phyloP scores from a whole-genome alignment of 2,888 invertebrate genomes.

The Amphipoea lucens region DNA sequence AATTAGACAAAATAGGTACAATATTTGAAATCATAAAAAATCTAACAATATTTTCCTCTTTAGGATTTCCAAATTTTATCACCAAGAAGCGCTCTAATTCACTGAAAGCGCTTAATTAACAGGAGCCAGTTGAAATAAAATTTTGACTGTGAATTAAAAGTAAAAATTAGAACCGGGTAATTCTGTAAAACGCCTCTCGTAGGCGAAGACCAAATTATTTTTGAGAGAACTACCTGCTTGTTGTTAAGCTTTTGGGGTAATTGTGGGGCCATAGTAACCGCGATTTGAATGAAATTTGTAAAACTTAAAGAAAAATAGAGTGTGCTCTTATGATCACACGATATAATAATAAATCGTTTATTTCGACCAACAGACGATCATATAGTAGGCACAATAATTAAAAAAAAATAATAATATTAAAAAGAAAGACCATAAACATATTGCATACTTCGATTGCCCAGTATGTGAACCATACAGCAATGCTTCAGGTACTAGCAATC shows the following conservation, averaged over 20 bases:
- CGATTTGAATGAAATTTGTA: slow-evolving; percentile 27
- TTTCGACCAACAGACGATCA: too few relatives aligned
- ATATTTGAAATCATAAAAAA: not conserved
- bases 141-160: slow-evolving; percentile 88
- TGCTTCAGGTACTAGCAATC: too few relatives aligned
- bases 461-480: too few relatives aligned
- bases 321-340: not conserved
- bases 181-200: slow-evolving; percentile 81
- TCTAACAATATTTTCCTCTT: not conserved
- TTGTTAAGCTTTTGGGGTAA: slow-evolving; percentile 83
- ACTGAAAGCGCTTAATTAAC: slow-evolving; percentile 66
- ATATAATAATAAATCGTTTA: not conserved
- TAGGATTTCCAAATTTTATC: not conserved
- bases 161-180: slow-evolving; percentile 86
- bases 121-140: slow-evolving; percentile 81
- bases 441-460: too few relatives aligned
- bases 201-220: slow-evolving; percentile 87
- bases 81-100: slow-evolving; percentile 65
- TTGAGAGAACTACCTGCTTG: slow-evolving; percentile 88
- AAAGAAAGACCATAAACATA: too few relatives aligned
- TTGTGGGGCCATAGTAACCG: slow-evolving; percentile 70
- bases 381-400: too few relatives aligned
- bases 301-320: not conserved
- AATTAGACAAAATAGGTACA: not conserved
- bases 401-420: too few relatives aligned